Evolutionary conservation across 1,140 invertebrate genomes (phyloP), one percentile per base, ranked within the genome.

Genomic region (Aplysia californica): DNA sequence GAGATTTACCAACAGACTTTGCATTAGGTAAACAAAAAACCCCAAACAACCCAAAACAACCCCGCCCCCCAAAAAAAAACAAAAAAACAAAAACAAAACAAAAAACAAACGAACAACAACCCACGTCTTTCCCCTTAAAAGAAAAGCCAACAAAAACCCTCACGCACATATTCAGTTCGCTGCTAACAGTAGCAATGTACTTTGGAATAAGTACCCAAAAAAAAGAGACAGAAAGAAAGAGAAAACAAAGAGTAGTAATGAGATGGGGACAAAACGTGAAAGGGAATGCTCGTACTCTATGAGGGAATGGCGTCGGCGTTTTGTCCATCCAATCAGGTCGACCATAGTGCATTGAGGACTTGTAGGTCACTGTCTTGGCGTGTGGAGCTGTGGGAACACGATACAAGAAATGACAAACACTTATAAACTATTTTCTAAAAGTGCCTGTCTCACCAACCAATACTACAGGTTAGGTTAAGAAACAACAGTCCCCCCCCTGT

Each of bases 321-420:
- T 33, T 75, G 39, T 75, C 73, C 61, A 75, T 1, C 73, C 73
- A 75, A n/a, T 26, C 26, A 29, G 73, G 73, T 41, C 73, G 61
- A 23, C 64, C 67, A 10, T 39, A n/a, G n/a, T n/a, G n/a, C n/a
- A n/a, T n/a, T n/a, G n/a, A 41, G 38, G 10, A 20, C n/a, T 39
- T 31, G 4, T 3, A 36, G 5, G 39, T 15, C 20, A 35, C 33
- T 10, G 23, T 66, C 64, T 35, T 66, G 10, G 64, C 26, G 23
- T 66, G 26, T 18, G 26, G 10, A 6, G 6, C 23, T n/a, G 20
- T 61, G 58, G 26, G 6, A 15, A 6, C 10, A n/a, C 20, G 58
- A 61, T 29, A 61, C 20, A 61, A 61, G 58, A 29, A 26, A 15
- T 61, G 23, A 15, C 6, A 61, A 61, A n/a, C n/a, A n/a, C n/a